Base-by-base conservation (phyloP, 2,888 invertebrate species). In the Gisinianus flammeolus region DNA sequence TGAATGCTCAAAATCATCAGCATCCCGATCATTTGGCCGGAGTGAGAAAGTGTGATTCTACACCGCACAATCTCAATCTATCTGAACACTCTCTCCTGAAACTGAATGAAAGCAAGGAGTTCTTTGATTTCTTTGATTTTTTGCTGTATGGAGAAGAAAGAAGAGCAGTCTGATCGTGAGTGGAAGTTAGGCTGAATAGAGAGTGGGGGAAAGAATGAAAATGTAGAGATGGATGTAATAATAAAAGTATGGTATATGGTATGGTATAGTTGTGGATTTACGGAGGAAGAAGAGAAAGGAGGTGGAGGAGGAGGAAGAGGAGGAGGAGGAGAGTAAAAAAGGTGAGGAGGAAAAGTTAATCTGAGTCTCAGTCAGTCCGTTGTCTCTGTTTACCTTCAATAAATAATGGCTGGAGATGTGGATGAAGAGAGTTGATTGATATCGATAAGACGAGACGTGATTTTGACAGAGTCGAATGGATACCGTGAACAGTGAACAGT, bases 391-490 rank as follows among this genome's bases (percentile, higher is more conserved):
- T 62, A 62, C 62, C 62, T 62, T 62, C 62, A 22, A 62, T 62
- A 62, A 62, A 62, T 62, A 62, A 26, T 62, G 62, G 22, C n/a
- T 22, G 62, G 26, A 62, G 62, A 26, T 62, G 62, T 0, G 62
- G 8, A 12, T 44, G 44, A 44, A 16, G 62, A 62, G 12, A 26
- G 62, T 26, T 62, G 62, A 62, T 62, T 12, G 62, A 62, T 62
- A 26, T 62, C 26, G 62, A 24, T 62, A 67, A 33, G 67, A 67
- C 67, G 67, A 67, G 67, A 67, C 67, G 67, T 67, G 67, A 67
- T 67, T 67, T 67, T 31, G 35, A 67, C 67, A 19, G n/a, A 67
- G 24, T 19, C 33, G 22, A 33, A 67, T 67, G 67, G 31, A 67
- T 67, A 31, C 67, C 12, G 44, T 44, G 16, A 44, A 2, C 44